These are phyloP conservation scores for Colostygia pectinataria DNA, from an alignment of 2,888 invertebrate species.

Conservation along the genomic window DNA sequence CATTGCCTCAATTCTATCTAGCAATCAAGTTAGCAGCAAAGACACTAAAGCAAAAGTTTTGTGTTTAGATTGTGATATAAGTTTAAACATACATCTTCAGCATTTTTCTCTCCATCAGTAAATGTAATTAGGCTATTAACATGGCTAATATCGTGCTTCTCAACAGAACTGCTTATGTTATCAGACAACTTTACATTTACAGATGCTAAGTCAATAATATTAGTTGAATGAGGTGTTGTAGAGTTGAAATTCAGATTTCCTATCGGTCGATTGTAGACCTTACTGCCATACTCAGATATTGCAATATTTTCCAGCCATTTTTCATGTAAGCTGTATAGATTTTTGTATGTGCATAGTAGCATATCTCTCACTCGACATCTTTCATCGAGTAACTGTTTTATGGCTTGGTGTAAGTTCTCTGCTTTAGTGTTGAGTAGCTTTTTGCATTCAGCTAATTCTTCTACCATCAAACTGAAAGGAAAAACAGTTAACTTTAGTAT, in stretches of 20 bases:
- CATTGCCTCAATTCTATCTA: no score
- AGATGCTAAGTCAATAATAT: slow-evolving; percentile 85
- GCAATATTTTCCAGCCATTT: slow-evolving; percentile 74
- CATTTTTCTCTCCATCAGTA: slow-evolving; percentile 83
- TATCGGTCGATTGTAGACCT: slow-evolving; percentile 66
- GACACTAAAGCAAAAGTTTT: no score
- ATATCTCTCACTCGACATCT: slow-evolving; percentile 85
- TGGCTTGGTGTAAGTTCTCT: slow-evolving; percentile 86
- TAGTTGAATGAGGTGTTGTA: slow-evolving; percentile 78
- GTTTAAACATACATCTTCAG: slow-evolving; percentile 79
- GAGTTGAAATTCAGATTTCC: slow-evolving; percentile 78
- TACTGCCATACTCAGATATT: slow-evolving; percentile 66
- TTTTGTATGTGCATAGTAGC: slow-evolving; percentile 85
- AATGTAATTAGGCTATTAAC: slow-evolving; percentile 59
- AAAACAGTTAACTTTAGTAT: no score
- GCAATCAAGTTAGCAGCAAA: no score
- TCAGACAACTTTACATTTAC: slow-evolving; percentile 85
- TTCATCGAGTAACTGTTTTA: slow-evolving; percentile 88
- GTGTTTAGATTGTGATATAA: background rate
- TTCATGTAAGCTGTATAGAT: slow-evolving; percentile 75
- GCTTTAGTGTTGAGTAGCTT: slow-evolving; percentile 88
- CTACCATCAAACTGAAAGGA: slow-evolving; percentile 91
- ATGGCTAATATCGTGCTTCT: slow-evolving; percentile 71
- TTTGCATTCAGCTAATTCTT: slow-evolving; percentile 95
- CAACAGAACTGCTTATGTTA: slow-evolving; percentile 76